Conservation (phyloP, 2,113 vertebrate genomes). For the Penelope pileata region DNA sequence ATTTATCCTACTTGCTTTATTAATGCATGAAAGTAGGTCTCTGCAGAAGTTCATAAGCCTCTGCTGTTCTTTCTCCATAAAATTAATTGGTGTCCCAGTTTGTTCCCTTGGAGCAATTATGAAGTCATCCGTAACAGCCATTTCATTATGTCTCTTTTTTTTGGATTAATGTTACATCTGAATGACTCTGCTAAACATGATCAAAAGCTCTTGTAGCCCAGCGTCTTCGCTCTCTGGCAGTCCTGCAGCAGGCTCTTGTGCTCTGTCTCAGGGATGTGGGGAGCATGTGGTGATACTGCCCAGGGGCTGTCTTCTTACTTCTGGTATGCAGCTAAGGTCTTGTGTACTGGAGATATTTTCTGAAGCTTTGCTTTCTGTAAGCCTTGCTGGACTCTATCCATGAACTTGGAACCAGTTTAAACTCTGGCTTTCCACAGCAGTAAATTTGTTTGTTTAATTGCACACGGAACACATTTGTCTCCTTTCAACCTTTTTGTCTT, state of each 20-base stretch:
- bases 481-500: background rate
- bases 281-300: rapidly evolving
- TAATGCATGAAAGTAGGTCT: background rate
- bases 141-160: background rate
- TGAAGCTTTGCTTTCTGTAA: background rate
- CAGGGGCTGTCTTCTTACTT: background rate
- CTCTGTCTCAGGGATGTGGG: background rate
- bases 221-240: background rate
- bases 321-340: background rate
- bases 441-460: background rate
- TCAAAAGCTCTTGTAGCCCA: background rate
- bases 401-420: background rate
- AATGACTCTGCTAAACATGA: background rate
- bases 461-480: background rate
- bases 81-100: background rate
- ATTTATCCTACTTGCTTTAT: background rate
- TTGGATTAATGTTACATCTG: background rate
- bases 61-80: background rate
- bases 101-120: background rate
- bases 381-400: background rate
- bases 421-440: background rate
- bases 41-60: background rate
- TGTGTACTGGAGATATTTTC: background rate
- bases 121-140: background rate
- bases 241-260: background rate